These are phyloP conservation scores for Aphelenchoides bicaudatus DNA, from an alignment of 2,888 invertebrate species.

Conservation along the genomic window DNA sequence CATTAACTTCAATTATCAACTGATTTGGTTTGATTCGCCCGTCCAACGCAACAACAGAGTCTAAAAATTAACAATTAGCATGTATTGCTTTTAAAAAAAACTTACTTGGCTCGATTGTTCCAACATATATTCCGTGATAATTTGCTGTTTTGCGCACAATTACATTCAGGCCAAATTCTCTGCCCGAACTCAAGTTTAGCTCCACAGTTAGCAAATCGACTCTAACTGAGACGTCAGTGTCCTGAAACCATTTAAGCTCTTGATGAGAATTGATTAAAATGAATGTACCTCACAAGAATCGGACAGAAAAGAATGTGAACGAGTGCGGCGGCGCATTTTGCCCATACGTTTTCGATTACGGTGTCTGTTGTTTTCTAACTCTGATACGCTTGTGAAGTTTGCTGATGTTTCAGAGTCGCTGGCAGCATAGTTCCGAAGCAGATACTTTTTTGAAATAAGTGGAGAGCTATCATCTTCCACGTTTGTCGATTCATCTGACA, in stretches of 20 bases:
- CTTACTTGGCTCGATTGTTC: background rate
- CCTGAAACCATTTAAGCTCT: too few species aligned
- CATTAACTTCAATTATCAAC: slow-evolving; percentile 36
- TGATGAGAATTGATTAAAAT: too few species aligned
- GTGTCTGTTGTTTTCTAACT: slow-evolving; percentile 1
- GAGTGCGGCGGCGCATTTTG: too few species aligned
- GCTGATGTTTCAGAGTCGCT: background rate
- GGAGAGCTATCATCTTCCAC: background rate
- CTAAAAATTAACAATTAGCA: slow-evolving; percentile 12
- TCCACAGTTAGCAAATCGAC: slow-evolving; percentile 35
- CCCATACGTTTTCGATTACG: too few species aligned
- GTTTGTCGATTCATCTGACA: background rate
- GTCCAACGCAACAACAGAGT: slow-evolving; percentile 32
- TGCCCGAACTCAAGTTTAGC: slow-evolving; percentile 27
- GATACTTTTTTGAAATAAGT: background rate
- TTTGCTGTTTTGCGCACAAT: background rate
- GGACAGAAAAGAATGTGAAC: too few species aligned
- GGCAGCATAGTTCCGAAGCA: background rate
- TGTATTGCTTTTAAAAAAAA: background rate
- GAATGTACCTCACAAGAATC: slow-evolving; percentile 1
- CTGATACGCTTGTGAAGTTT: background rate
- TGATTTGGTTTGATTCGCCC: slow-evolving; percentile 31
- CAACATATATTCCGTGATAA: slow-evolving; percentile 17
- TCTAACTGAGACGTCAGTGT: slow-evolving; percentile 32
- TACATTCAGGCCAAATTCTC: slow-evolving; percentile 32